Evolutionary conservation across 1,140 invertebrate genomes (phyloP).

Genomic region (Drosophila arizonae): DNA sequence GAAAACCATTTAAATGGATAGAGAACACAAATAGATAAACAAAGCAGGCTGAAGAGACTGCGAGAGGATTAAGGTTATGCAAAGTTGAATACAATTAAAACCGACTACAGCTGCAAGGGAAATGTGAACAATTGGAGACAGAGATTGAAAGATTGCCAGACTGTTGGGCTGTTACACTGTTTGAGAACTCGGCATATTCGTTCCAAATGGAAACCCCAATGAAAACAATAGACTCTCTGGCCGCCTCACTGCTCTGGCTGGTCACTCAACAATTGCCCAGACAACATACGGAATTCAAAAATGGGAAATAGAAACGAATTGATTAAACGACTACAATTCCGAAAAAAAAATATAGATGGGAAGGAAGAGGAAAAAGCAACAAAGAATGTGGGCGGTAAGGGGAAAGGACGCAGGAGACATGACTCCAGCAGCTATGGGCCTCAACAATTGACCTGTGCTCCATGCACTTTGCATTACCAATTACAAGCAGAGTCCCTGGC

Average conservation of each 20-base stretch:
- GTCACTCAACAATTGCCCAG: slow-evolving; percentile 14
- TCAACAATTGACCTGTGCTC: slow-evolving; percentile 32
- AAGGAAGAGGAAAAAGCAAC: not conserved
- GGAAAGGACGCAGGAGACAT: slow-evolving; percentile 8
- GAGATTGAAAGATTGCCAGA: slow-evolving; percentile 21
- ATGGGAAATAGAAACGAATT: slow-evolving; percentile 63
- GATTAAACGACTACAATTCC: slow-evolving; percentile 23
- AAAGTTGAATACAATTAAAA: slow-evolving; percentile 43
- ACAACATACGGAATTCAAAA: slow-evolving; percentile 37
- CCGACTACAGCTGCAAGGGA: slow-evolving; percentile 16
- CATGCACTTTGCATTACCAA: slow-evolving; percentile 77
- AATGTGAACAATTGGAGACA: slow-evolving; percentile 9
- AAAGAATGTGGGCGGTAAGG: not conserved
- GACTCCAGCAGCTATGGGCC: not conserved
- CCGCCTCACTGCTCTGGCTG: not conserved
- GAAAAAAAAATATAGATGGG: slow-evolving; percentile 18
- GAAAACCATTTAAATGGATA: not conserved
- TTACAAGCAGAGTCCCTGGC: slow-evolving; percentile 42
- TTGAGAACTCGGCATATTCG: not conserved
- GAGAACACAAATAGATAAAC: not conserved
- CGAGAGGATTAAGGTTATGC: slow-evolving; percentile 47
- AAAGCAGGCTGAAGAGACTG: not conserved
- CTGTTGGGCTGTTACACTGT: not conserved
- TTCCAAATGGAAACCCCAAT: slow-evolving; percentile 37
- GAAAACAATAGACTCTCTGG: slow-evolving; percentile 29